phyloP scores from a whole-genome alignment of 2,888 invertebrate species.

The Ornithoptera alexandrae region DNA sequence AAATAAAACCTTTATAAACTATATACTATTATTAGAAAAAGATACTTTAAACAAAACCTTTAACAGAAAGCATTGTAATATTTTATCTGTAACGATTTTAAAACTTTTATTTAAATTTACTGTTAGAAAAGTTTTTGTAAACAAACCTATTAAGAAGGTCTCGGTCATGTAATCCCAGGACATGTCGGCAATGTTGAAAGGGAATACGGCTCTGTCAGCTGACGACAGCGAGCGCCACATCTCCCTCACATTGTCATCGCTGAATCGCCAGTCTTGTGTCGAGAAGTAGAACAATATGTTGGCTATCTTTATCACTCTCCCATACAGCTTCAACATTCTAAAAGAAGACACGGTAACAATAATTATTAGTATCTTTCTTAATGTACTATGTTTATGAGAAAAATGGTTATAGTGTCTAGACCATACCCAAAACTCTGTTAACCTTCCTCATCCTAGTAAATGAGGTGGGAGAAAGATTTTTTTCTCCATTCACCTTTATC shows the following conservation, averaged over 20 bases:
- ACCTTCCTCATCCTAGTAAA: no score
- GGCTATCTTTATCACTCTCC: slow-evolving; percentile 86
- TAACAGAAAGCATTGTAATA: no score
- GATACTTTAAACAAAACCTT: no score
- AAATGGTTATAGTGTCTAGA: not conserved
- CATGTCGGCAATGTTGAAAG: slow-evolving; percentile 85
- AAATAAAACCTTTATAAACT: no score
- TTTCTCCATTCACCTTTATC: no score
- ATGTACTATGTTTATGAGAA: not conserved
- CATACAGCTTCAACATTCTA: slow-evolving; percentile 88
- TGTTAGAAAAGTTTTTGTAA: no score
- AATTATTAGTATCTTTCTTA: not conserved
- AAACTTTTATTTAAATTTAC: no score
- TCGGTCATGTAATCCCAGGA: slow-evolving; percentile 83
- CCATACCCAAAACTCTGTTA: no score
- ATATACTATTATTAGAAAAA: no score
- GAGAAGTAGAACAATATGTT: slow-evolving; percentile 89
- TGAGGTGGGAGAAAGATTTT: no score
- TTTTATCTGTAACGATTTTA: no score
- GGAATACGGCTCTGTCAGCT: slow-evolving; percentile 82
- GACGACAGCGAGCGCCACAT: slow-evolving; percentile 80
- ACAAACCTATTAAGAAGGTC: slow-evolving; percentile 61
- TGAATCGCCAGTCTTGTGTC: slow-evolving; percentile 86
- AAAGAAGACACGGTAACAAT: slow-evolving; percentile 27
- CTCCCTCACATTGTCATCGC: slow-evolving; percentile 79